phyloP scores from a whole-genome alignment of 2,797 vertebrate genomes.

The Adrianichthys oophorus region DNA sequence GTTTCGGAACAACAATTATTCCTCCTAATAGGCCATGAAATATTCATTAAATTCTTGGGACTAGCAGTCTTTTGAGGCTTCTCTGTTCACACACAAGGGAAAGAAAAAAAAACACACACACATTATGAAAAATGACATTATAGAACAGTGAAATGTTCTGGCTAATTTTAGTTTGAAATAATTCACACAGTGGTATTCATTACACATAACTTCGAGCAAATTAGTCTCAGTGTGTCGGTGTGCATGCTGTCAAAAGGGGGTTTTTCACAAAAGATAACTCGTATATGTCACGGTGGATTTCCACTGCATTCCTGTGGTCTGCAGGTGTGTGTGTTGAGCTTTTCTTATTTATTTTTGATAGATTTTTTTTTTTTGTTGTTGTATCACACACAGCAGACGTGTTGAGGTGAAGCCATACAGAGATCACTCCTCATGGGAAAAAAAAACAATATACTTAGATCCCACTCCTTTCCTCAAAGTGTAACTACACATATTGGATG shows the following conservation, averaged over 20 bases:
- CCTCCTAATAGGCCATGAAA: constrained; percentile 44
- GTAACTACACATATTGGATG: constrained; percentile 3
- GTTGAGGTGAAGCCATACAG: background rate
- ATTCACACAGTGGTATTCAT: constrained; percentile 20
- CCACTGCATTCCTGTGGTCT: constrained; percentile 8
- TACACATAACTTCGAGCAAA: constrained; percentile 9
- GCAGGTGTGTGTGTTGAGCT: constrained; percentile 12
- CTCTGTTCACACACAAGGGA: constrained; percentile 17
- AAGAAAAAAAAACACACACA: background rate
- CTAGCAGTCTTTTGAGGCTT: constrained; percentile 30
- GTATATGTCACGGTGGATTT: constrained; percentile 23
- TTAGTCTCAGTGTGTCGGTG: background rate
- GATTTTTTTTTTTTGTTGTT: constrained; percentile 5
- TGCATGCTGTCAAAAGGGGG: constrained; percentile 20
- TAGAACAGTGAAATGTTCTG: constrained; percentile 16
- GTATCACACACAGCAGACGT: background rate
- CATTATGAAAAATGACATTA: constrained; percentile 37
- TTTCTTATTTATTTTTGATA: constrained; percentile 2
- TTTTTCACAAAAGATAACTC: constrained; percentile 15
- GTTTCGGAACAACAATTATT: constrained; percentile 46
- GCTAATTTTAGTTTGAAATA: constrained; percentile 20
- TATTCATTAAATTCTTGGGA: constrained; percentile 46
- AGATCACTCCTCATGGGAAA: constrained; percentile 25
- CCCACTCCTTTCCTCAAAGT: background rate
- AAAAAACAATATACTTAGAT: constrained; percentile 10